Base-by-base conservation (phyloP, 1,140 invertebrate species). In the Zophobas atratus region DNA sequence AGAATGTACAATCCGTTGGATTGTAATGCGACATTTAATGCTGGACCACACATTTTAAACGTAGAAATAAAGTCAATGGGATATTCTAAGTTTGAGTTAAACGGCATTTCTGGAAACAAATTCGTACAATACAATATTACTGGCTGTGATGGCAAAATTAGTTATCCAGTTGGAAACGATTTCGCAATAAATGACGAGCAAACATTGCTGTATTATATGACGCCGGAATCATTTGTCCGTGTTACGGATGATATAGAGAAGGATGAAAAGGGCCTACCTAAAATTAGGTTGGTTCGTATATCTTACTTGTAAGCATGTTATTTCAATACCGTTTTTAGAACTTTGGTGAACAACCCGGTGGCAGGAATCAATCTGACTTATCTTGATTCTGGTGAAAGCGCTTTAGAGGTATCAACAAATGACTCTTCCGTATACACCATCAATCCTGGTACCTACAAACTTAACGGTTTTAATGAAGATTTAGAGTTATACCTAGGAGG, bases 1-100 rank as follows among this genome's bases (percentile, higher is more conserved):
- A 88, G 93, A 73, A 87, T 96, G 73, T 94, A 92, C 80, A 96
- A 96, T 84, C 80, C 83, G 0, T 77, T 79, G 1, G 73, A 56
- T 33, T 81, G 77, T 38, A 34, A 70, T 43, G 51, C 72, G 0
- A 46, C 2, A 5, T 5, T 75, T 3, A 43, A 38, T 32, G 60
- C 39, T 32, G 4, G 32, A 6, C 60, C 60, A 4, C 77, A 79
- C 63, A 75, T 75, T 38, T 70, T 51, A 39, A 71, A 77, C 6
- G 77, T 46, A 32, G 60, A 77, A 41, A 77, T 81, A n/a, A 41
- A 56, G 6, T 39, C 63, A 1, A 67, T 34, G 39, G 70, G 71
- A 57, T 75, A 80, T 36, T 75, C 8, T 39, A 51, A 33, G 20
- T 73, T 76, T 51, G 41, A 77, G 20, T 36, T 81, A 4, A 1